Evolutionary conservation across 53 echinoderm and acorn worm species (phyloP), one percentile per base, ranked within the genome.

Genomic region (Henricia sp.): DNA sequence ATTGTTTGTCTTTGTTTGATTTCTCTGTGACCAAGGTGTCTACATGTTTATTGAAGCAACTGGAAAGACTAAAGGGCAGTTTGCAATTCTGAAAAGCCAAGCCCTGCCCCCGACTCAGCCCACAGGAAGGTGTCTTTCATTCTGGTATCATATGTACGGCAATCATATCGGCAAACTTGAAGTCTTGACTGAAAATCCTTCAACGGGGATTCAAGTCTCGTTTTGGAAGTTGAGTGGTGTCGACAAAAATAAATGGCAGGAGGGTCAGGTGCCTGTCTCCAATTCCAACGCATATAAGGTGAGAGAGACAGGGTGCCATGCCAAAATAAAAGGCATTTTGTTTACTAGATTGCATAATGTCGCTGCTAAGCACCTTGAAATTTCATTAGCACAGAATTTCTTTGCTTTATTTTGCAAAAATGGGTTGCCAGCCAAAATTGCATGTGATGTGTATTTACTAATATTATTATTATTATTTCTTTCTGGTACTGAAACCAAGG

Each of bases 91-190:
- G 21, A 33, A 51, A 42, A 86, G 85, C 57, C 89, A 72, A 14
- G 65, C 70, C 0, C 72, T 90, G 0, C 71, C 86, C 0, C 50
- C 90, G 5, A 90, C 90, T 6, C 3, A 72, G 3, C 19, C 68
- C 17, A 12, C 48, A 3, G 92, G 89, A 16, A 63, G 74, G 1
- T 92, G 92, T 56, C 46, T 92, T 32, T 50, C 71, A 10, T 92
- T 92, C 68, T 92, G 92, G 92, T 92, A 86, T 39, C 89, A 92
- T 70, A 92, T 92, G 92, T 83, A 85, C 52, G 92, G 92, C 44
- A 72, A 17, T 13, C 58, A 89, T 21, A 21, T 92, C 6, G 89
- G 89, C 50, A 44, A 34, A 14, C 68, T 92, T 4, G 35, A 68
- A 38, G 53, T 87, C 34, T 53, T 74, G 26, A n/a, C 67, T 2